Base-by-base conservation (phyloP, 2,888 invertebrate species). In the Nycteola revayana region DNA sequence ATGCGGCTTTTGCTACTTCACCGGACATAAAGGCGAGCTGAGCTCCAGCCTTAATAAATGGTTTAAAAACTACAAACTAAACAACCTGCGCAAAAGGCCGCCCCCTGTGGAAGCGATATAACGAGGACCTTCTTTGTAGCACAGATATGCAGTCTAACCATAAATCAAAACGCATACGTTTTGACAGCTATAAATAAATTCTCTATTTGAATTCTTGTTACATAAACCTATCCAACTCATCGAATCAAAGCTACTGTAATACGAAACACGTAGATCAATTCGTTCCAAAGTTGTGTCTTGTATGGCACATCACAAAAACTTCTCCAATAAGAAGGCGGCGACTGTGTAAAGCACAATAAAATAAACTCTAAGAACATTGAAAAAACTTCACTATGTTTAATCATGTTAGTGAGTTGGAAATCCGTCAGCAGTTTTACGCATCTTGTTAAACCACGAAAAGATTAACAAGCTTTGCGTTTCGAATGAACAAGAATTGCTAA, bases 211-310 rank as follows among this genome's bases (percentile, higher is more conserved):
- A 9, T 26, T 25, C 20, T 18, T 40, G 26, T 4, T 3, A 27
- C 35, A 57, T 59, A 43, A 53, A 36, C 31, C 27, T 18, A 27
- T 61, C 53, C 60, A 40, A 33, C 27, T 31, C 36, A 30, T 28
- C 35, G 35, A 68, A 69, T 72, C 61, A 62, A 57, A 69, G 80
- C 80, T 80, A 56, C 81, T 72, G 76, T 75, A 70, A 78, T 75
- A 77, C 78, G 73, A 75, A 76, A 74, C 82, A 83, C 82, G 81
- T 75, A 71, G 70, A 70, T 69, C 69, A 60, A 84, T 86, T 87
- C 75, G 82, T 79, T 83, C 74, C 77, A 41, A 75, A 75, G 66
- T 75, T 62, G 64, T 60, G 57, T 56, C 64, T 69, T 70, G 68
- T 69, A 68, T 62, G 68, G 59, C 48, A 59, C 46, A 55, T 64